These are phyloP conservation scores for Mesoligia furuncula DNA, from an alignment of 2,888 invertebrate genomes.

Conservation along the genomic window DNA sequence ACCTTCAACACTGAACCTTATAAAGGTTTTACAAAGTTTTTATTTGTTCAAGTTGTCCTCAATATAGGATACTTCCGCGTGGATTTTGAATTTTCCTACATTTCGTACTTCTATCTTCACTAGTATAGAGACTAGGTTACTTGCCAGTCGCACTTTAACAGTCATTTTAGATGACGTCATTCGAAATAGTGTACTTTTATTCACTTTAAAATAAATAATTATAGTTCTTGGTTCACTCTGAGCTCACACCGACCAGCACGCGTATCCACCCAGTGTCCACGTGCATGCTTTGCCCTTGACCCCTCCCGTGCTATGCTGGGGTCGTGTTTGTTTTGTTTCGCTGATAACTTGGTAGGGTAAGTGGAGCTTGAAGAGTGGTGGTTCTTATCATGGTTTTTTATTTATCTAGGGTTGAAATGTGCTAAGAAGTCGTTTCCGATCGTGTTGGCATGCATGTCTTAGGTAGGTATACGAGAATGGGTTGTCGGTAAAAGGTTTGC, in stretches of 20 bases:
- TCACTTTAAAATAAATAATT: background rate
- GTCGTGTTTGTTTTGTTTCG: slow-evolving; percentile 35
- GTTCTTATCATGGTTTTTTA: background rate
- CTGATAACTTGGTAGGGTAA: slow-evolving; percentile 17
- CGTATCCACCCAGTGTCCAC: slow-evolving; percentile 46
- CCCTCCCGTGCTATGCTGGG: slow-evolving; percentile 23
- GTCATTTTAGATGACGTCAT: background rate
- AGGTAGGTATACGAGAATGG: background rate
- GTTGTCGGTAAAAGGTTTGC: background rate
- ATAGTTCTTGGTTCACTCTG: slow-evolving; percentile 45
- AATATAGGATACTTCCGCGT: no score
- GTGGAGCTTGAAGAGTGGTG: slow-evolving; percentile 9
- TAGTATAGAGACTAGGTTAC: background rate
- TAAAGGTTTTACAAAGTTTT: background rate
- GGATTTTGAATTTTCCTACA: no score
- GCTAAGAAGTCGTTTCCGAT: background rate
- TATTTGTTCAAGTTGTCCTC: background rate
- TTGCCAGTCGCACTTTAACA: background rate
- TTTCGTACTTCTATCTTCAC: background rate
- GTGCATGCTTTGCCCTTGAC: slow-evolving; percentile 56
- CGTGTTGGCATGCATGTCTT: background rate
- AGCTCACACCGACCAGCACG: slow-evolving; percentile 20
- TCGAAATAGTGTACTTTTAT: background rate
- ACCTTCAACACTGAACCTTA: background rate
- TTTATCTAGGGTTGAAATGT: background rate